Conservation (phyloP, 1,140 invertebrate genomes). For the Drosophila pachea region DNA sequence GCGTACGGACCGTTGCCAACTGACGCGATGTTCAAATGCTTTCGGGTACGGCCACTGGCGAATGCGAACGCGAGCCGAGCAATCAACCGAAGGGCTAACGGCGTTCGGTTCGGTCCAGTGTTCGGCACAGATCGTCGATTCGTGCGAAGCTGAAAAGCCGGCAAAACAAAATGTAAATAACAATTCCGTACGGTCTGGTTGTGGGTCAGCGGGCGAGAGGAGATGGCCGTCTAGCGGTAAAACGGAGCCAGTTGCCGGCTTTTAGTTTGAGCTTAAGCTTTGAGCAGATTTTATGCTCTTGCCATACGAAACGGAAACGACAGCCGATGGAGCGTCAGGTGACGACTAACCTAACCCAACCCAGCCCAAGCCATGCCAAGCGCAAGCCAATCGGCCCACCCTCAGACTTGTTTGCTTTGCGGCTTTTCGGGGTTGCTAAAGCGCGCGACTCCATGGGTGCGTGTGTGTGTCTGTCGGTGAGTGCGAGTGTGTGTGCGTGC, state of each 20-base stretch:
- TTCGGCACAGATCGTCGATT: constrained; percentile 8
- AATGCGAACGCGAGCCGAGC: constrained; percentile 32
- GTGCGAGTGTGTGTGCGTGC: constrained; percentile 29
- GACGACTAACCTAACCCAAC: constrained; percentile 33
- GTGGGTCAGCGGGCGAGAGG: not conserved
- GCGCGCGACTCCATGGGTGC: constrained; percentile 1
- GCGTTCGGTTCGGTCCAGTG: constrained; percentile 2
- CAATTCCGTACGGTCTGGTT: constrained; percentile 23
- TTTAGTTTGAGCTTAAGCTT: constrained; percentile 66
- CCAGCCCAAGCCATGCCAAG: constrained; percentile 23
- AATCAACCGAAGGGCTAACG: constrained; percentile 27
- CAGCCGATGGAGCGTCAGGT: constrained; percentile 29
- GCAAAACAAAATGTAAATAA: constrained; percentile 76
- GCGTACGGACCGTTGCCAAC: constrained; percentile 75
- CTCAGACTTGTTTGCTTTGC: constrained; percentile 57
- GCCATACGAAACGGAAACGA: constrained; percentile 23
- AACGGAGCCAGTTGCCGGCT: constrained; percentile 50
- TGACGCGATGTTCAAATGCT: constrained; percentile 45
- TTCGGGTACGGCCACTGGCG: constrained; percentile 34
- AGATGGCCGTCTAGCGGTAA: not conserved
- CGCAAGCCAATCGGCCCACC: constrained; percentile 17
- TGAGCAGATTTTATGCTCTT: constrained; percentile 60
- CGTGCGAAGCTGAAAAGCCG: constrained; percentile 57
- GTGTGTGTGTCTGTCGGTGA: constrained; percentile 13
- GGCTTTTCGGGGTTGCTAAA: constrained; percentile 74